Evolutionary conservation across 2,113 vertebrate genomes (phyloP), one percentile per base, ranked within the genome.

Genomic region (Tachysurus fulvidraco): DNA sequence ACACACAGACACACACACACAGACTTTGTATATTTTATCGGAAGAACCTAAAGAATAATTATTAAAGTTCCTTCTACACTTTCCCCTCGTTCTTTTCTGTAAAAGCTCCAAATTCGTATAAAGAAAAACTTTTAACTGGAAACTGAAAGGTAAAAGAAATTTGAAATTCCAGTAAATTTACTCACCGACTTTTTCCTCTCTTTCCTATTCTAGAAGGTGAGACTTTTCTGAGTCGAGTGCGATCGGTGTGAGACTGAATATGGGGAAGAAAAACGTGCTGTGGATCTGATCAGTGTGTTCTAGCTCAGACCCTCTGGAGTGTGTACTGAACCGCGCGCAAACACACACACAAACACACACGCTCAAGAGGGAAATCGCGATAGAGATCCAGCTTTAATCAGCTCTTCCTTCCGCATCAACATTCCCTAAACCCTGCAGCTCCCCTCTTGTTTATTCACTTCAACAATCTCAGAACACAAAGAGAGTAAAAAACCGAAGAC

Each of bases 141-240:
- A 69, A 16, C 28, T 16, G 65, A 71, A 71, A 71, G 2, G 3
- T 12, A 5, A 71, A 16, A n/a, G 11, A 50, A 76, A 50, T n/a
- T 9, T 10, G 12, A 76, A 13, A 36, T 14, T 50, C 73, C 16
- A 16, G 30, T 19, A n/a, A 30, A n/a, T 77, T 57, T 30, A 57
- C 76, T 79, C n/a, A 79, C 76, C 23, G 76, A 78, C 28, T 57
- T 79, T 74, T 74, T 25, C n/a, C 44, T 44, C 74, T 54, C 7
- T 28, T 14, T 50, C 36, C 36, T 11, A 41, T 11, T 50, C 28
- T 67, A 67, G 30, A 67, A 14, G 0, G 6, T 5, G 2, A 6
- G 60, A 65, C 14, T 6, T 16, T 67, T 67, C 65, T 28, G 65
- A 67, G 21, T 41, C 46, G 36, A 36, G 36, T 36, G 73, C 11